Percentiles rank a stretch among this genome's conserved stretches.
Evolutionary conservation across 2,797 vertebrate species (phyloP).

Genomic region (Manis crassicaudata): DNA sequence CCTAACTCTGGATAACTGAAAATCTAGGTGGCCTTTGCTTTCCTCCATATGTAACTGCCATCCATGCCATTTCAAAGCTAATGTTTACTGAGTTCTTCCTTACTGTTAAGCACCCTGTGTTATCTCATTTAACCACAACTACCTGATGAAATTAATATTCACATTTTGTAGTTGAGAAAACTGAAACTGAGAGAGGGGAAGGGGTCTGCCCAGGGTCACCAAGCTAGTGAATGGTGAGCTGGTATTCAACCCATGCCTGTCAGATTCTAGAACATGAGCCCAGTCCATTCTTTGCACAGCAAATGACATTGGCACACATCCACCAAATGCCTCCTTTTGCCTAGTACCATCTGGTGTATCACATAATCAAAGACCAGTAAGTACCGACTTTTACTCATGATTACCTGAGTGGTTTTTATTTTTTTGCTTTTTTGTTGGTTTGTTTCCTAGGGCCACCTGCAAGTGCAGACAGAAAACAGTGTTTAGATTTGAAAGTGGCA

Average conservation of each 20-base stretch:
- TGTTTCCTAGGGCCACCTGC: background rate
- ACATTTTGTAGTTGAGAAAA: background rate
- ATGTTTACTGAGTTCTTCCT: background rate
- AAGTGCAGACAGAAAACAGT: background rate
- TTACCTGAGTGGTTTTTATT: background rate
- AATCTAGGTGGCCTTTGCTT: background rate
- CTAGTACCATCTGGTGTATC: background rate
- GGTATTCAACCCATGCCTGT: background rate
- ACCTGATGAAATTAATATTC: background rate
- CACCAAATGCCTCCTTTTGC: background rate
- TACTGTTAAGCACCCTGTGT: background rate
- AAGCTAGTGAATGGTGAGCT: background rate
- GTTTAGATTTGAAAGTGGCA: background rate
- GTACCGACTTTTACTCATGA: background rate
- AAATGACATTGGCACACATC: background rate
- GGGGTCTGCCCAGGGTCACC: background rate
- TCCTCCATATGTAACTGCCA: background rate
- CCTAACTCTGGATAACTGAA: background rate
- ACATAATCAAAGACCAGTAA: background rate
- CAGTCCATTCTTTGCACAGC: background rate
- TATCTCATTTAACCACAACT: background rate
- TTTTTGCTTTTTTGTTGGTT: background rate
- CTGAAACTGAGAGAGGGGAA: background rate
- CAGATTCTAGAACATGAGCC: background rate
- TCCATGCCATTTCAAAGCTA: background rate